Evolutionary conservation across 1,140 invertebrate species (phyloP).

Genomic region (Brachionus asplanchnoidis): DNA sequence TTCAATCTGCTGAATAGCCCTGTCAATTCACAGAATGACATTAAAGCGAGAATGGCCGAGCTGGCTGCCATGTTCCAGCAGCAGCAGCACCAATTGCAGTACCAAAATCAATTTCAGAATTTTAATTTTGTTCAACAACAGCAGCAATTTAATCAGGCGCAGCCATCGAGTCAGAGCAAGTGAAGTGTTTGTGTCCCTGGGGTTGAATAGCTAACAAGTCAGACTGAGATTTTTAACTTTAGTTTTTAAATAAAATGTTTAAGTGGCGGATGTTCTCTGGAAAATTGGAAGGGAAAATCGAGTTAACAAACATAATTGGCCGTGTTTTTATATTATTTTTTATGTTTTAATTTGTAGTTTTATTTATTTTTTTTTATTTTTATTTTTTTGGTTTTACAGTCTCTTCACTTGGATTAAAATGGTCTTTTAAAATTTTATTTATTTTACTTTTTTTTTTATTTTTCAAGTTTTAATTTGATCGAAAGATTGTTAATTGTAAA

Average conservation of each 20-base stretch:
- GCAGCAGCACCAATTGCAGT: not conserved
- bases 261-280: not conserved
- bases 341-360: slow-evolving; percentile 2
- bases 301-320: not conserved
- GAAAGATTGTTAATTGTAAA: slow-evolving; percentile 24
- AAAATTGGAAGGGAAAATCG: not conserved
- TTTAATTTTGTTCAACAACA: slow-evolving; percentile 26
- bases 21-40: not conserved
- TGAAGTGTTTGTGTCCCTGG: not conserved
- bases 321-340: slow-evolving; percentile 14
- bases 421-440: not conserved
- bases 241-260: not conserved
- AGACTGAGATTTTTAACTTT: not conserved
- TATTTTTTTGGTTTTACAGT: not conserved
- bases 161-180: not conserved
- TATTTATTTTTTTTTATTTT: not conserved
- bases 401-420: slow-evolving; percentile 1
- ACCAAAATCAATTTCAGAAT: slow-evolving; percentile 29
- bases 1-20: not conserved
- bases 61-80: slow-evolving; percentile 8
- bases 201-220: not conserved
- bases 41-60: slow-evolving; percentile 28
- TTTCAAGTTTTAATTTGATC: not conserved
- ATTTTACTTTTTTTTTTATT: not conserved
- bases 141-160: slow-evolving; percentile 11